Evolutionary conservation across 2,113 vertebrate species (phyloP), one percentile per base, ranked within the genome.

Genomic region (Rhinolophus ferrumequinum): DNA sequence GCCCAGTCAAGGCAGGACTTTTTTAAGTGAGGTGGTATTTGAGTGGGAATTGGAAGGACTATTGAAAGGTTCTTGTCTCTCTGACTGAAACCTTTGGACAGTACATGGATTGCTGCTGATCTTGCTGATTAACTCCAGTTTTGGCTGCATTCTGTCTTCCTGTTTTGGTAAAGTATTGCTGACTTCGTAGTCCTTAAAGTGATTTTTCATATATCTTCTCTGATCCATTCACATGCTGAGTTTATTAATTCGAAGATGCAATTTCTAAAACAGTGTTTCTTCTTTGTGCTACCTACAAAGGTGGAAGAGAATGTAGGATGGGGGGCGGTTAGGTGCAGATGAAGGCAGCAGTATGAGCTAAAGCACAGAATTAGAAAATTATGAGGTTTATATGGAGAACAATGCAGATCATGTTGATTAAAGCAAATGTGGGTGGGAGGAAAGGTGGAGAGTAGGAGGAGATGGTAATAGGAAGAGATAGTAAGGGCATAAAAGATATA

Each of bases 201-300:
- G 62, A 64, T 75, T 94, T 84, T 30, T 2, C 9, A 1, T 77
- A 2, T 92, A 15, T 91, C 54, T 95, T 19, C 47, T 93, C 86
- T 90, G 41, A 66, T 47, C 35, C 50, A 77, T 97, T 96, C 62
- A 85, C 88, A 30, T 91, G 54, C 79, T 86, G 73, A 77, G 95
- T 70, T 87, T 94, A 60, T 93, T 95, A 77, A 80, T 94, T 54
- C 86, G 72, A 80, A 93, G 88, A 84, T 70, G 44, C n/a, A 69
- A 8, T 92, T 94, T 92, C 88, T 82, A 90, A 77, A 92, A 84
- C 66, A 35, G 38, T 50, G 0, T 60, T 73, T 81, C 47, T 92
- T 33, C 21, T 88, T 76, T 83, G 69, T 69, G n/a, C 52, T 93
- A 11, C 28, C 47, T 89, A 69, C 9, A 47, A 92, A 66, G 9